Conservation (phyloP, 92 coral and sea anemone species). For the Zoanthus sansibaricus region DNA sequence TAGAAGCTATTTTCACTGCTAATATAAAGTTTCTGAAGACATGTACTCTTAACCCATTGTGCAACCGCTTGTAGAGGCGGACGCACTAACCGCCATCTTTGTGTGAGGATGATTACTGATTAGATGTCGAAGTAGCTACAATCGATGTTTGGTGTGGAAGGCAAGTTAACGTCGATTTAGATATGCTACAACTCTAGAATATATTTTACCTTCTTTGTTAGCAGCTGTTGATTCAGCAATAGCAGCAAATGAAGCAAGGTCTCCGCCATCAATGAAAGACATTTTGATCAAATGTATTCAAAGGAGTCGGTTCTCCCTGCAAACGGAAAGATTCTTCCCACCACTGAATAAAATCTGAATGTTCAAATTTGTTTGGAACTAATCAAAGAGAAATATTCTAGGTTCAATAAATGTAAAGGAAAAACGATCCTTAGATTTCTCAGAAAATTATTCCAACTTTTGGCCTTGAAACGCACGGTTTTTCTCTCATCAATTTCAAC, state of each 20-base stretch:
- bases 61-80: conserved; percentile 24
- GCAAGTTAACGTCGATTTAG: conserved; percentile 17
- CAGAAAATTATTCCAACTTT: not conserved
- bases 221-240: conserved; percentile 83
- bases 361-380: conserved; percentile 17
- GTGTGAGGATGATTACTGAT: conserved; percentile 6
- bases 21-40: not conserved
- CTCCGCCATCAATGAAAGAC: conserved; percentile 88
- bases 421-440: not conserved
- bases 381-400: not conserved
- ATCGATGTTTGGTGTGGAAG: not conserved
- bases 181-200: not conserved
- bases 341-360: not conserved
- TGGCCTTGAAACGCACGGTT: conserved; percentile 2
- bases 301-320: conserved; percentile 33
- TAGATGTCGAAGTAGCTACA: not conserved
- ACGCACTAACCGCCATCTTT: conserved; percentile 71
- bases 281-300: conserved; percentile 50
- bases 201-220: conserved; percentile 74
- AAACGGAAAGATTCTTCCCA: conserved; percentile 34
- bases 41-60: not conserved
- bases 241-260: conserved; percentile 86
- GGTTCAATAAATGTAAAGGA: not conserved
- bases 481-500: conserved; percentile 21
- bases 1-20: conserved; percentile 6